phyloP scores from a whole-genome alignment of 64 coral and sea anemone genomes.

The Montipora sp. region DNA sequence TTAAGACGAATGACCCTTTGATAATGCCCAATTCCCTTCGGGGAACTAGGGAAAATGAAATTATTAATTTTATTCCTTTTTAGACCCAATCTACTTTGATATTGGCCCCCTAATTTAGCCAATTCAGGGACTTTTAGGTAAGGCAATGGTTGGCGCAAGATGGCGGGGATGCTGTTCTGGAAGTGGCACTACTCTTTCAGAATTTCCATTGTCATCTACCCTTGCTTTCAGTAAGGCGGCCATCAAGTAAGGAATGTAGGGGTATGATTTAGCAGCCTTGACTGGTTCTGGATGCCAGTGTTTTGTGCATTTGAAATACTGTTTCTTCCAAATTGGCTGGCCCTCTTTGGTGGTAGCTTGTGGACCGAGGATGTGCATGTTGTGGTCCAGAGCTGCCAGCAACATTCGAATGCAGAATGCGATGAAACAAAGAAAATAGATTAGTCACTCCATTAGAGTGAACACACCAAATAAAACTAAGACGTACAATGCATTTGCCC shows the following conservation, averaged over 20 bases:
- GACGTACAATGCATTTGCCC: too few relatives aligned
- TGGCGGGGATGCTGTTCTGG: background rate
- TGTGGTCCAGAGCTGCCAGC: conserved; percentile 12
- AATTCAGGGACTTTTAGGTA: too few relatives aligned
- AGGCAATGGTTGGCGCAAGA: conserved; percentile 1
- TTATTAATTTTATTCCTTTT: too few relatives aligned
- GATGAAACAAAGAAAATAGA: background rate
- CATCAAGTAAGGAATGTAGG: background rate
- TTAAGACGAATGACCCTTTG: too few relatives aligned
- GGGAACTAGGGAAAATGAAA: too few relatives aligned
- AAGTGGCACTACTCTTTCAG: background rate
- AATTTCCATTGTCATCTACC: background rate
- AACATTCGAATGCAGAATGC: background rate
- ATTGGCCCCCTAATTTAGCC: too few relatives aligned
- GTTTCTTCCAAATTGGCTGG: background rate
- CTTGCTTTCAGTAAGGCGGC: background rate
- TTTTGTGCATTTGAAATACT: background rate
- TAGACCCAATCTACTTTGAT: too few relatives aligned
- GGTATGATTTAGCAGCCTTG: background rate
- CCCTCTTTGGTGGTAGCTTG: conserved; percentile 1
- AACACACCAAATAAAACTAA: too few relatives aligned
- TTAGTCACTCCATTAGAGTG: background rate
- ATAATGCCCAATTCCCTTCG: background rate
- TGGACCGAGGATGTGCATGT: background rate
- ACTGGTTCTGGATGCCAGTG: background rate